Evolutionary conservation across 2,797 vertebrate genomes (phyloP), one percentile per base, ranked within the genome.

Genomic region (Lindbergichthys nudifrons): DNA sequence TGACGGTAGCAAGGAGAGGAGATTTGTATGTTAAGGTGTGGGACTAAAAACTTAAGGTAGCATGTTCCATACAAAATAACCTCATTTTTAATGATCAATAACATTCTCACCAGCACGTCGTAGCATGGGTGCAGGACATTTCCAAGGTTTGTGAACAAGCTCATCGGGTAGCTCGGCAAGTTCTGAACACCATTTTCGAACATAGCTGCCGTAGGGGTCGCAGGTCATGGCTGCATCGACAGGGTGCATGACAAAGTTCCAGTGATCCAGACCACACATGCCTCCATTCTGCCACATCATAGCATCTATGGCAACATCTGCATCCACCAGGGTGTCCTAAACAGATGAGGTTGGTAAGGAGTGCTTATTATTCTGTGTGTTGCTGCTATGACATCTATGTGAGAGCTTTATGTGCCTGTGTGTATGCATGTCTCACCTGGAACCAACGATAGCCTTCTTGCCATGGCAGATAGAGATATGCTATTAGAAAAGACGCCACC

Each of bases 261-360:
- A 95, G 81, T 93, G 93, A 87, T 94, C 94, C 87, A 95, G 83
- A 46, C 93, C 93, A 65, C 92, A 93, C 93, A 95, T 95, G 60
- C 93, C 93, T 5, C 93, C 95, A 23, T 95, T 95, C 88, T 95
- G 94, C 94, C 94, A 94, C 94, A 94, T 95, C 94, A 94, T 92
- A 5, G 94, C 93, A 67, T 94, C 92, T 53, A 95, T 95, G 59
- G 93, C 94, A 71, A 94, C 93, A 51, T 95, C 94, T 43, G 93
- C 93, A 60, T 95, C 95, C 61, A 94, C 86, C 39, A 95, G 72
- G 0, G 93, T 95, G 84, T 95, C 94, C 93, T 94, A 63, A 68
- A 75, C 4, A 68, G 3, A n/a, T 4, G 18, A 62, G 74, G 23
- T 47, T 15, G 46, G 18, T 23, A 13, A 50, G 15, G 6, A 45